Evolutionary conservation across 37 sponge, comb jelly and placozoan species (phyloP).

Genomic region (Corticium candelabrum): DNA sequence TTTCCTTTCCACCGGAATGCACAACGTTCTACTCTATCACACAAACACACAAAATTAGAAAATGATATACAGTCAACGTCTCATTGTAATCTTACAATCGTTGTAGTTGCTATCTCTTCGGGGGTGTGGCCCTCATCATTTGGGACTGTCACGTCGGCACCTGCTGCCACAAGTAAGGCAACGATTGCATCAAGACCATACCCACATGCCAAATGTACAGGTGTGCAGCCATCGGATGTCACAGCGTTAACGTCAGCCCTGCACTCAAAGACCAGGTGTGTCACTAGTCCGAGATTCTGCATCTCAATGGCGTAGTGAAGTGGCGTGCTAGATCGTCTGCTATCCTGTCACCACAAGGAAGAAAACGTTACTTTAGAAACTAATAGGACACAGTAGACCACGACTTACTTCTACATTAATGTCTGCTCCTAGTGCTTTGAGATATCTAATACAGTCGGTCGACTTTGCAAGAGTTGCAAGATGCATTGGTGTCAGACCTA

Average conservation of each 20-base stretch:
- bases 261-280: not conserved
- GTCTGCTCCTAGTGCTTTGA: not conserved
- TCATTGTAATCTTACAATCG: too few species aligned
- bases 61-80: too few species aligned
- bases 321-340: not conserved
- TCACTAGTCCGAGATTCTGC: not conserved
- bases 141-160: not conserved
- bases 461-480: not conserved
- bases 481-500: not conserved
- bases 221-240: not conserved
- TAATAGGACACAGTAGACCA: not conserved
- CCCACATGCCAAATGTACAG: not conserved
- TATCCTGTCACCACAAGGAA: not conserved
- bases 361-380: not conserved
- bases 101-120: not conserved
- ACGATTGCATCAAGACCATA: not conserved
- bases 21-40: too few species aligned
- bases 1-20: too few species aligned
- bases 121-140: not conserved
- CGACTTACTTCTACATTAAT: not conserved
- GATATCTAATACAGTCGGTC: not conserved
- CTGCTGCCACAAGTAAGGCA: not conserved
- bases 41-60: too few species aligned
- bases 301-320: constrained; percentile 6
- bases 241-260: not conserved